A percentile compares a stretch with the other conserved stretches of the same genome.
These are phyloP conservation scores for Galbula dea DNA, from an alignment of 2,113 vertebrate species.

Conservation along the genomic window DNA sequence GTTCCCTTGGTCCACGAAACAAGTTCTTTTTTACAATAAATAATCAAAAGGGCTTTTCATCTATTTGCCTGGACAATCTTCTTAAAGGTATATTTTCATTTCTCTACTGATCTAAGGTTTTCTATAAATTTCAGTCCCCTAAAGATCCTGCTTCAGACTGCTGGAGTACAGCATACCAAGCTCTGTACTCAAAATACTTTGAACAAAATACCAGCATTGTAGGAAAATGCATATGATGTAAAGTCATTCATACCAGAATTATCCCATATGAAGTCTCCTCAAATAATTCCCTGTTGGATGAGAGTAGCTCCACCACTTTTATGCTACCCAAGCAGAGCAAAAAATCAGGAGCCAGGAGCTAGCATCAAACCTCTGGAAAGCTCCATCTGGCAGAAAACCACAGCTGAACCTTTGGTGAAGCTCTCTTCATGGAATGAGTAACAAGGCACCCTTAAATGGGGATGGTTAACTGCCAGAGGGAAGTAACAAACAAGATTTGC, in stretches of 20 bases:
- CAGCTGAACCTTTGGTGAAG: not conserved
- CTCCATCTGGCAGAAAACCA: not conserved
- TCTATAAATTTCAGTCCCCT: not conserved
- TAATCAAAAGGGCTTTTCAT: not conserved
- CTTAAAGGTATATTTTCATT: not conserved
- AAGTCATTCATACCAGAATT: not conserved
- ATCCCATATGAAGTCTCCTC: not conserved
- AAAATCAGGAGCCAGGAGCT: not conserved
- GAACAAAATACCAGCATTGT: not conserved
- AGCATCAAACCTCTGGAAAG: not conserved
- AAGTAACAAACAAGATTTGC: not conserved
- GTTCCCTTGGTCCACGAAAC: not conserved
- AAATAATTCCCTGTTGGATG: not conserved
- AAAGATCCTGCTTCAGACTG: not conserved
- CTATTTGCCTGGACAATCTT: not conserved
- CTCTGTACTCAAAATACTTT: not conserved
- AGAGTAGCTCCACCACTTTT: not conserved
- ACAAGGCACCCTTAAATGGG: not conserved
- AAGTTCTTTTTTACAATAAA: not conserved
- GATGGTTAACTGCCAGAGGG: not conserved
- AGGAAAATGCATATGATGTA: not conserved
- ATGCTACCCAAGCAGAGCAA: fast-evolving
- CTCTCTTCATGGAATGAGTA: not conserved
- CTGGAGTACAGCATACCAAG: not conserved
- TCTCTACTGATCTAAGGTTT: not conserved